Conservation (phyloP, 1,140 invertebrate species). For the Lordiphosa collinella region DNA sequence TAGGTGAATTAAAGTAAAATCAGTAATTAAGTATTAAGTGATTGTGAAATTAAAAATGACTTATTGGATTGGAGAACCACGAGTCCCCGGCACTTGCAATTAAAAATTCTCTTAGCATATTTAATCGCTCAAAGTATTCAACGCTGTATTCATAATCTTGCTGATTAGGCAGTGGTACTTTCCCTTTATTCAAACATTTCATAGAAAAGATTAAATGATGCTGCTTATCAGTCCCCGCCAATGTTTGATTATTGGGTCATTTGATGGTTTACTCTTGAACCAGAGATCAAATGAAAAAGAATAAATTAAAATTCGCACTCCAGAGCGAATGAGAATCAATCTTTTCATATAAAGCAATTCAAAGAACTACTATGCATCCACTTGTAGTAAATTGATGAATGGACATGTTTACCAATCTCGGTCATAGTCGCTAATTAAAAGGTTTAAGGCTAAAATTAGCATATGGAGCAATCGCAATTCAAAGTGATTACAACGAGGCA, state of each 20-base stretch:
- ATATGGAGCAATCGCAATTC: slow-evolving; percentile 49
- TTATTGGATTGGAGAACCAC: no score
- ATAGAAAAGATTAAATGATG: no score
- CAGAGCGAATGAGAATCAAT: slow-evolving; percentile 17
- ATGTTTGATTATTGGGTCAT: slow-evolving; percentile 35
- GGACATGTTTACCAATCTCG: slow-evolving; percentile 58
- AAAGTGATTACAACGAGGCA: slow-evolving; percentile 26
- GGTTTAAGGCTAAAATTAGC: slow-evolving; percentile 75
- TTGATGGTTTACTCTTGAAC: slow-evolving; percentile 51
- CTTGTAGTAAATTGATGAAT: slow-evolving; percentile 39
- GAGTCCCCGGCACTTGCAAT: no score
- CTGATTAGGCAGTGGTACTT: no score
- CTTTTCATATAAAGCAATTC: slow-evolving; percentile 14
- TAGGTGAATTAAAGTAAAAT: no score
- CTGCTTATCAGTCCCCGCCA: no score
- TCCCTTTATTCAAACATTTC: no score
- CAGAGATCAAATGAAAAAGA: slow-evolving; percentile 50
- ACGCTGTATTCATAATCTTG: no score
- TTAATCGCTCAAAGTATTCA: no score
- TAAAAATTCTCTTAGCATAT: no score
- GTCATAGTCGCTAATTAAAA: slow-evolving; percentile 75
- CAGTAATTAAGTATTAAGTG: no score
- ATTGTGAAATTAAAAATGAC: no score
- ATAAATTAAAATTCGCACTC: slow-evolving; percentile 35
- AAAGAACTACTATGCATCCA: slow-evolving; percentile 2